Base-by-base conservation (phyloP, 2,797 vertebrate species). In the Acipenser oxyrinchus region DNA sequence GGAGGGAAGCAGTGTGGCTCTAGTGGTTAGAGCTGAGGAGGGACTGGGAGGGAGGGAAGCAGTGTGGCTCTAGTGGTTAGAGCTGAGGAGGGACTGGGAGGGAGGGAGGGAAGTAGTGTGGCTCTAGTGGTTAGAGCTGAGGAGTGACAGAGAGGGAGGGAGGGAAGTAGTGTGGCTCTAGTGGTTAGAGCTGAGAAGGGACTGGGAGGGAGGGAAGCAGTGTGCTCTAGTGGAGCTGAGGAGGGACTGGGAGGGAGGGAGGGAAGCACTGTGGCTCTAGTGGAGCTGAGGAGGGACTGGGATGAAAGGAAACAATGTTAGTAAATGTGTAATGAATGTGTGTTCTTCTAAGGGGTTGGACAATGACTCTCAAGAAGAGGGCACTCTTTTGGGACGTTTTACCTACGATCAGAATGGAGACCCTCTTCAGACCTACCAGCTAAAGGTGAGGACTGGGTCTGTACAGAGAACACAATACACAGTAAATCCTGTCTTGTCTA, bases 371-470 rank as follows among this genome's bases (percentile, higher is more conserved):
- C 83, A 87, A 50, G 89, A 93, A 53, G 93, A 95, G 23, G 95
- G 94, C 11, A 68, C 71, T 0, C 76, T 90, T n/a, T 82, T 98
- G 0, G 95, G 93, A 15, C 85, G 76, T 0, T 99, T 97, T 76
- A 89, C 77, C 0, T 99, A 97, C 0, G 62, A 90, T 66, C 88
- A 94, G 1, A 71, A 91, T 0, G 90, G 91, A 0, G 86, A 89
- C 11, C 78, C 96, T 4, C 91, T 95, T 8, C 96, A 98, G 80
- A 97, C 92, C 0, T 98, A 97, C 72, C 69, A 81, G 51, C 80
- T 97, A 4, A 75, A 85, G 76, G 96, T 98, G 77, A 87, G 88
- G 23, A 37, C 23, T 37, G 23, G 23, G 23, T 37, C 23, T 3
- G 23, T 37, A 37, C 23, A 37, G 23, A 37, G 23, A 37, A 37